phyloP scores from a whole-genome alignment of 2,113 vertebrate species.

The Meleagris gallopavo region DNA sequence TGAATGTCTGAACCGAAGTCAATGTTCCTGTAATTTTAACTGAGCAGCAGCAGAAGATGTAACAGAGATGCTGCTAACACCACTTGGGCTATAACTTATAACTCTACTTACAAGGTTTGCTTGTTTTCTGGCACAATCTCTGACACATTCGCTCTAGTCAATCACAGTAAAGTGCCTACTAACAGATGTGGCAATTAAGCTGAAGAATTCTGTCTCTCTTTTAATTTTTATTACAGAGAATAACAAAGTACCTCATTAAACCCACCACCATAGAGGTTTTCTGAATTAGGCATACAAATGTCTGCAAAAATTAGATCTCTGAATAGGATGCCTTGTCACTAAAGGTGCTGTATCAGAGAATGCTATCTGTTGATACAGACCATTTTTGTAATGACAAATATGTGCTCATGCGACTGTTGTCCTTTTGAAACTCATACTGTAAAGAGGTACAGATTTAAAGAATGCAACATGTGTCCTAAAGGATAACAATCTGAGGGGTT shows the following conservation, averaged over 20 bases:
- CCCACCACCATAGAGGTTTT: slow-evolving; percentile 33
- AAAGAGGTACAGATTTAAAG: not conserved
- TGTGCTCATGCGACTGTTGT: not conserved
- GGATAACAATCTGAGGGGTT: slow-evolving; percentile 32
- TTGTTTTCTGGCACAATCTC: slow-evolving; percentile 71
- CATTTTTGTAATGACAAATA: not conserved
- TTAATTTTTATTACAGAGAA: slow-evolving; percentile 72
- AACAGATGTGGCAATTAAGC: slow-evolving; percentile 81
- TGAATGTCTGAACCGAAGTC: slow-evolving; percentile 18
- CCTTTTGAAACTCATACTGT: not conserved
- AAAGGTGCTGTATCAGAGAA: slow-evolving; percentile 26
- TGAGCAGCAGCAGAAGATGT: not conserved
- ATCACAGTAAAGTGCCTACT: slow-evolving; percentile 78
- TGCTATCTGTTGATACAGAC: not conserved
- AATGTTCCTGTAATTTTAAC: not conserved
- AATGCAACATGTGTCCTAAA: slow-evolving; percentile 6
- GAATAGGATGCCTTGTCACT: slow-evolving; percentile 27
- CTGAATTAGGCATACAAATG: slow-evolving; percentile 39
- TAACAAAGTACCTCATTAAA: slow-evolving; percentile 78
- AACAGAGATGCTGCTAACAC: slow-evolving; percentile 32
- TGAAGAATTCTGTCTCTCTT: slow-evolving; percentile 74
- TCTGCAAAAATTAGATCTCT: slow-evolving; percentile 50
- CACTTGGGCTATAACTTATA: slow-evolving; percentile 53
- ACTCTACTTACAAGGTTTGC: slow-evolving; percentile 54
- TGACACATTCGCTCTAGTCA: slow-evolving; percentile 78